Evolutionary conservation across 2,888 invertebrate species (phyloP).

Genomic region (Drosophila pegasa): DNA sequence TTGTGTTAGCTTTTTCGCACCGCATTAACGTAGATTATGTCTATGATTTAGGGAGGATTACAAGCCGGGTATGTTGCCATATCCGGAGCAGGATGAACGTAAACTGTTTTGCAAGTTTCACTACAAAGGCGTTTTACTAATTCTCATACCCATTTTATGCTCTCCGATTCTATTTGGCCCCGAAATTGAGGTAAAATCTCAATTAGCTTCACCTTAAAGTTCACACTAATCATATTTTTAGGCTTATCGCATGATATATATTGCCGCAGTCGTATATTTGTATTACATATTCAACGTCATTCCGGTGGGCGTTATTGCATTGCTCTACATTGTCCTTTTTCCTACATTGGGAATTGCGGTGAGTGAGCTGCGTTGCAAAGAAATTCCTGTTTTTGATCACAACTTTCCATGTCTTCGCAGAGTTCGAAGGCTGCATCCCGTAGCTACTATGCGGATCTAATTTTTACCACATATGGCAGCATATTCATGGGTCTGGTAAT

Average conservation of each 20-base stretch:
- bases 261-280: slow-evolving; percentile 26
- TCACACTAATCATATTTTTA: slow-evolving; percentile 3
- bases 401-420: not conserved
- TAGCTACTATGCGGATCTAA: slow-evolving; percentile 45
- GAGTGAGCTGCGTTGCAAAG: not conserved
- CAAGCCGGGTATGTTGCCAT: slow-evolving; percentile 52
- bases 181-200: slow-evolving; percentile 32
- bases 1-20: too few relatives aligned
- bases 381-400: not conserved
- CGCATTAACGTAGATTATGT: not conserved
- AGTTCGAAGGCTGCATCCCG: slow-evolving; percentile 24
- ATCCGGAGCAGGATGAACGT: slow-evolving; percentile 51
- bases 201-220: not conserved
- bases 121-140: slow-evolving; percentile 57
- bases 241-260: slow-evolving; percentile 50
- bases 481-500: slow-evolving; percentile 51
- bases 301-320: slow-evolving; percentile 51
- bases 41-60: slow-evolving; percentile 36
- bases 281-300: slow-evolving; percentile 62
- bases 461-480: slow-evolving; percentile 36
- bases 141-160: slow-evolving; percentile 46
- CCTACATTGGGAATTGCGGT: slow-evolving; percentile 50
- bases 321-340: slow-evolving; percentile 47
- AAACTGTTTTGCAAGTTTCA: slow-evolving; percentile 56
- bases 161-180: slow-evolving; percentile 38